Conservation (phyloP, 2,797 vertebrate genomes). For the Microctenopoma lineatum region DNA sequence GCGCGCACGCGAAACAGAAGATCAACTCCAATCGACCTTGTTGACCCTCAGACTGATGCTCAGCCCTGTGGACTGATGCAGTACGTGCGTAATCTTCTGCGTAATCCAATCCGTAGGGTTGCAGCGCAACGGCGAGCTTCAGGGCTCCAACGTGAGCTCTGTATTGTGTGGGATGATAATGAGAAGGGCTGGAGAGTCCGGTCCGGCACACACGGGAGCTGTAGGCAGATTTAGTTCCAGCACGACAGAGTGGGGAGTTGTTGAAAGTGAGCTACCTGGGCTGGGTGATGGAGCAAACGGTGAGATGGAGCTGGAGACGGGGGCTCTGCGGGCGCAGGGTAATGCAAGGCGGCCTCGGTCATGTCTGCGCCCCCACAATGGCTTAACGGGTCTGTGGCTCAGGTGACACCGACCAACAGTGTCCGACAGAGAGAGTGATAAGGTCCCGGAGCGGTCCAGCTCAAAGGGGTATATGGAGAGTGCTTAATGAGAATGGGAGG, state of each 20-base stretch:
- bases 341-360: slow-evolving; percentile 72
- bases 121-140: slow-evolving; percentile 35
- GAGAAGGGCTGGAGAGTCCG: slow-evolving; percentile 21
- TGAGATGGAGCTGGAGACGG: slow-evolving; percentile 63
- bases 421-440: slow-evolving; percentile 65
- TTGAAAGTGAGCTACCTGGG: slow-evolving; percentile 71
- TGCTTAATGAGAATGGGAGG: slow-evolving; percentile 74
- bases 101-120: slow-evolving; percentile 74
- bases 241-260: slow-evolving; percentile 64
- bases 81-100: slow-evolving; percentile 62
- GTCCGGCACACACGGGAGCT: slow-evolving; percentile 35
- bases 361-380: slow-evolving; percentile 79
- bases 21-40: slow-evolving; percentile 57
- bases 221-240: slow-evolving; percentile 64
- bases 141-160: slow-evolving; percentile 24
- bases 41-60: slow-evolving; percentile 62
- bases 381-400: slow-evolving; percentile 66
- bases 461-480: slow-evolving; percentile 69
- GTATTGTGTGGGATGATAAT: slow-evolving; percentile 17
- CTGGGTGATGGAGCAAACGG: slow-evolving; percentile 68
- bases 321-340: slow-evolving; percentile 75
- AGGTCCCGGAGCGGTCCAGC: slow-evolving; percentile 80
- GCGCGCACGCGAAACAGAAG: slow-evolving; percentile 72
- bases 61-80: slow-evolving; percentile 38
- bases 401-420: slow-evolving; percentile 72